Percentiles rank a stretch among this genome's conserved stretches.
Evolutionary conservation across 2,113 vertebrate species (phyloP).

Genomic region (Petaurus breviceps): DNA sequence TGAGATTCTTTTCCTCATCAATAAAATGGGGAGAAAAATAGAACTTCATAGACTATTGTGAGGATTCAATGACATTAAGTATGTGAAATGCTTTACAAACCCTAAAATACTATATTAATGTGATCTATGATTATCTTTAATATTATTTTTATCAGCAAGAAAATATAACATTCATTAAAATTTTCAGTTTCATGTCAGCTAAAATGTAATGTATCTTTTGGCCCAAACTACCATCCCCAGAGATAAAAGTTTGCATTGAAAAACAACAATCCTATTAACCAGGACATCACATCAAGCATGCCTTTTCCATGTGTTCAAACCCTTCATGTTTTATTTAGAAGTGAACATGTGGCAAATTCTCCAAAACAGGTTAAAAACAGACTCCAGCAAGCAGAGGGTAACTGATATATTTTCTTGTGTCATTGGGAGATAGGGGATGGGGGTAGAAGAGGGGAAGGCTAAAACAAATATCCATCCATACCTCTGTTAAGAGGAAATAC

Average conservation of each 20-base stretch:
- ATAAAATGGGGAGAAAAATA: not conserved
- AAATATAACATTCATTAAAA: not conserved
- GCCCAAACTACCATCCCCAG: not conserved
- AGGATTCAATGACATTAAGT: not conserved
- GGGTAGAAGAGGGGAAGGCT: not conserved
- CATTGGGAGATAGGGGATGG: not conserved
- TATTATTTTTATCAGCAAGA: not conserved
- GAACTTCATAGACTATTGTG: not conserved
- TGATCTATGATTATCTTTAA: not conserved
- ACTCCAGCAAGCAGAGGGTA: not conserved
- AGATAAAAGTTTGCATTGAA: not conserved
- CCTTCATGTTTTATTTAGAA: not conserved
- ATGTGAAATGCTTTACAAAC: not conserved
- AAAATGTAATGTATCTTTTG: not conserved
- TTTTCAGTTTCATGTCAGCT: not conserved
- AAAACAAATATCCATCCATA: not conserved
- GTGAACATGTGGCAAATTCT: not conserved
- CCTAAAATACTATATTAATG: not conserved
- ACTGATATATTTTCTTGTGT: not conserved
- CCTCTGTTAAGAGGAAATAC: conserved; percentile 22
- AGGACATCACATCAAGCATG: not conserved
- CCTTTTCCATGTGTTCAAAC: not conserved
- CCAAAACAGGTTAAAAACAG: not conserved
- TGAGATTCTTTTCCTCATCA: not conserved
- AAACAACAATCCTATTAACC: not conserved